Percentiles rank a stretch among this genome's conserved stretches.
Evolutionary conservation across 2,113 vertebrate species (phyloP).

Genomic region (Thymallus thymallus): DNA sequence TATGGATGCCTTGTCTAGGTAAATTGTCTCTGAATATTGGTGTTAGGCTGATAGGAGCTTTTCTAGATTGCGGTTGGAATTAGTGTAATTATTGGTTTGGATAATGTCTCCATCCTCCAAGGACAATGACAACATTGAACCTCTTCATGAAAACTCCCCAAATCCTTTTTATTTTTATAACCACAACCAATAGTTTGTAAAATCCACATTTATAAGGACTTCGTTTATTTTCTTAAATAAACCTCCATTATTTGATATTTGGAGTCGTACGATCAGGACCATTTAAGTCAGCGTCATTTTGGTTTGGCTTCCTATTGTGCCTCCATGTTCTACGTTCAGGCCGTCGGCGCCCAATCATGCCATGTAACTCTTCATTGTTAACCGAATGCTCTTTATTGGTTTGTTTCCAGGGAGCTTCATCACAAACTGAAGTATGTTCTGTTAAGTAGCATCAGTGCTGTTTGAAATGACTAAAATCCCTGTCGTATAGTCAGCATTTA

Average conservation of each 20-base stretch:
- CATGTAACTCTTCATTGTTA: neutral
- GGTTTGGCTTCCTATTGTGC: constrained; percentile 47
- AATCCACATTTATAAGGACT: neutral
- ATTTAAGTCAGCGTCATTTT: constrained; percentile 29
- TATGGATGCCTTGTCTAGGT: constrained; percentile 5
- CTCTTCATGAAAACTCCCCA: neutral
- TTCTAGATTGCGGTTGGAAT: constrained; percentile 11
- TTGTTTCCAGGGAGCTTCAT: neutral
- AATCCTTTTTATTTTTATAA: constrained; percentile 13
- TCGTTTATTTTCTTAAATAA: constrained; percentile 19
- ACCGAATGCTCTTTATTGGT: neutral
- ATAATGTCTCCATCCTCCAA: neutral
- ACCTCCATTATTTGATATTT: constrained; percentile 14
- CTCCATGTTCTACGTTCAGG: constrained; percentile 29
- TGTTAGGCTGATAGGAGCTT: neutral
- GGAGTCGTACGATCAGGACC: constrained; percentile 27
- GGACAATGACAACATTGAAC: constrained; percentile 38
- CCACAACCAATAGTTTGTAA: constrained; percentile 2
- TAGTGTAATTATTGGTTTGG: constrained; percentile 5
- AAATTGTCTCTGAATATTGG: constrained; percentile 2
- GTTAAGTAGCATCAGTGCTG: neutral
- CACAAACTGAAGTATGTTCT: neutral
- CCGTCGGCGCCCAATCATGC: constrained; percentile 18
- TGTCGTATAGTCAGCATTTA: neutral
- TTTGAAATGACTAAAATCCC: neutral